A percentile compares a stretch with the other conserved stretches of the same genome.
These are phyloP conservation scores for Microtus pennsylvanicus DNA, from an alignment of 2,113 vertebrate species.

Conservation along the genomic window DNA sequence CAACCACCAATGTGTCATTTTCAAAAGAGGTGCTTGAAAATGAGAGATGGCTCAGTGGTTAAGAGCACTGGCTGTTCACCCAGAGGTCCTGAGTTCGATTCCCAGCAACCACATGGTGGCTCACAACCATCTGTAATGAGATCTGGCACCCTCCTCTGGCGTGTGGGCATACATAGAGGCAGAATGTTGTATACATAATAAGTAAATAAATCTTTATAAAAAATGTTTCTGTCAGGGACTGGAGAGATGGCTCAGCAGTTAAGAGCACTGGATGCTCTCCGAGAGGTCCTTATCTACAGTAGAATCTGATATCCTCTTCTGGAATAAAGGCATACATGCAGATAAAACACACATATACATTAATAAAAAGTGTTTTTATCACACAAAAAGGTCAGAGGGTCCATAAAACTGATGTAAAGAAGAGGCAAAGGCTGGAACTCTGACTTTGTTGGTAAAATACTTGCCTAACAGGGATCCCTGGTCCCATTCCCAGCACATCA, in stretches of 20 bases:
- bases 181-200: no score
- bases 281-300: neutral
- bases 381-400: neutral
- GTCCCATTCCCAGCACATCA: neutral
- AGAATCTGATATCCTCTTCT: neutral
- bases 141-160: no score
- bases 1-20: neutral
- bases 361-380: neutral
- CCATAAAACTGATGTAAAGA: neutral
- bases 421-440: neutral
- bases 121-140: neutral
- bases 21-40: neutral
- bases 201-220: no score
- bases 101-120: no score
- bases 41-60: neutral
- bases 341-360: no score
- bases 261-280: no score
- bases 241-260: no score
- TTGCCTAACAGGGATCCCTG: neutral
- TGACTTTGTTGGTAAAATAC: neutral
- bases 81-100: neutral
- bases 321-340: neutral
- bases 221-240: no score
- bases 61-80: neutral
- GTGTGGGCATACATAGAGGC: no score